phyloP scores from a whole-genome alignment of 2,888 invertebrate genomes.

The Rosalia funebris region DNA sequence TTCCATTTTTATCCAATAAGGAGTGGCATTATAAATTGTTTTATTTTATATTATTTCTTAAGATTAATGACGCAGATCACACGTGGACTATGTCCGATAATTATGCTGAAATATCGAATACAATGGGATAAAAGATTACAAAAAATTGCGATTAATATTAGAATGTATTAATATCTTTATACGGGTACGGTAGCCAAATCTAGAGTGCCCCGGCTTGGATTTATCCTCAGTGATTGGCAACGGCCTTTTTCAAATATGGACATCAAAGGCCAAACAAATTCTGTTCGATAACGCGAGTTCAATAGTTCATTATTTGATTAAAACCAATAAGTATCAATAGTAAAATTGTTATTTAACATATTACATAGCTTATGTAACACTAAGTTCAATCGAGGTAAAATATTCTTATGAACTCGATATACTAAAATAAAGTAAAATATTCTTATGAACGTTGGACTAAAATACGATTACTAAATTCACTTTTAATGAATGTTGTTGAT shows the following conservation, averaged over 20 bases:
- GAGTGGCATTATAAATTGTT: conserved; percentile 26
- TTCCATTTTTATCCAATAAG: conserved; percentile 21
- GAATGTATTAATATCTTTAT: not conserved
- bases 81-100: not conserved
- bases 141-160: not conserved
- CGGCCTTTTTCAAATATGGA: not conserved
- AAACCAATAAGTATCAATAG: no score
- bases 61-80: conserved; percentile 13
- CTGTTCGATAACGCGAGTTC: no score
- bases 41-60: not conserved
- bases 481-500: no score
- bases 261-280: not conserved
- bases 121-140: not conserved
- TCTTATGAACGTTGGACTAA: no score
- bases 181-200: not conserved
- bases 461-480: no score
- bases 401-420: no score
- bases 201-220: not conserved
- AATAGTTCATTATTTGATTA: no score
- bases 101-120: conserved; percentile 6
- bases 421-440: no score
- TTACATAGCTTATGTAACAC: no score
- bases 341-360: no score
- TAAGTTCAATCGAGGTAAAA: no score
- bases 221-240: not conserved